Percentiles rank a stretch among this genome's conserved stretches.
These are phyloP conservation scores for Pluvianellus socialis DNA, from an alignment of 2,113 vertebrate genomes.

Conservation along the genomic window DNA sequence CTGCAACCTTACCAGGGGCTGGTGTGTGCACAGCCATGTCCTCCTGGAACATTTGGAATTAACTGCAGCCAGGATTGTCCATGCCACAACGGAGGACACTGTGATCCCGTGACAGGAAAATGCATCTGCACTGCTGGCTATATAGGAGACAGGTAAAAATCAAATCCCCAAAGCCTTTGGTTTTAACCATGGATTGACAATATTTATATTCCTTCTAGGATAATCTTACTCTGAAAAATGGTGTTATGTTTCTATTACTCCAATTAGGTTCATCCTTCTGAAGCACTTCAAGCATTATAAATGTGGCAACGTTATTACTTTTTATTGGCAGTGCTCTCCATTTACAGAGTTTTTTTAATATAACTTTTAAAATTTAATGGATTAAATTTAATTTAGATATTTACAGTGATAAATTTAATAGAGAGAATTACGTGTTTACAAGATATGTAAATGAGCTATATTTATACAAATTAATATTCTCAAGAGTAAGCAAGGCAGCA, in stretches of 20 bases:
- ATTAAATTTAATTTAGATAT: slow-evolving; percentile 74
- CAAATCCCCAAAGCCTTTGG: not conserved
- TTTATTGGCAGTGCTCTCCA: slow-evolving; percentile 52
- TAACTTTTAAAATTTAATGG: slow-evolving; percentile 67
- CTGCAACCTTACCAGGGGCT: slow-evolving; percentile 81
- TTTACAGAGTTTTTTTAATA: slow-evolving; percentile 52
- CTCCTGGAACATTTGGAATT: slow-evolving; percentile 89
- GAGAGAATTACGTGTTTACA: slow-evolving; percentile 67
- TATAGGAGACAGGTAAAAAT: slow-evolving; percentile 90
- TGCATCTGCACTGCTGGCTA: slow-evolving; percentile 93
- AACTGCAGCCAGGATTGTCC: slow-evolving; percentile 97
- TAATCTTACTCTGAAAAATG: slow-evolving; percentile 13
- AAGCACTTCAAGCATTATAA: slow-evolving; percentile 48
- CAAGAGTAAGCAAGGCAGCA: slow-evolving; percentile 53
- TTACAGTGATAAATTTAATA: slow-evolving; percentile 70
- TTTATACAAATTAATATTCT: slow-evolving; percentile 68
- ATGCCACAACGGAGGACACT: slow-evolving; percentile 94
- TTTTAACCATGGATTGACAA: not conserved
- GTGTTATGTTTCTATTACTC: not conserved
- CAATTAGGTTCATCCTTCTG: slow-evolving; percentile 55
- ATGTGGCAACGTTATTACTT: slow-evolving; percentile 32
- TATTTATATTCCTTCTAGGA: slow-evolving; percentile 21
- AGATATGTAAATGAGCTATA: slow-evolving; percentile 71
- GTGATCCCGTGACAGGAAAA: slow-evolving; percentile 90
- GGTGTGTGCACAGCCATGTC: slow-evolving; percentile 94